Conservation (phyloP, 2,888 invertebrate species). For the Danaus chrysippus region DNA sequence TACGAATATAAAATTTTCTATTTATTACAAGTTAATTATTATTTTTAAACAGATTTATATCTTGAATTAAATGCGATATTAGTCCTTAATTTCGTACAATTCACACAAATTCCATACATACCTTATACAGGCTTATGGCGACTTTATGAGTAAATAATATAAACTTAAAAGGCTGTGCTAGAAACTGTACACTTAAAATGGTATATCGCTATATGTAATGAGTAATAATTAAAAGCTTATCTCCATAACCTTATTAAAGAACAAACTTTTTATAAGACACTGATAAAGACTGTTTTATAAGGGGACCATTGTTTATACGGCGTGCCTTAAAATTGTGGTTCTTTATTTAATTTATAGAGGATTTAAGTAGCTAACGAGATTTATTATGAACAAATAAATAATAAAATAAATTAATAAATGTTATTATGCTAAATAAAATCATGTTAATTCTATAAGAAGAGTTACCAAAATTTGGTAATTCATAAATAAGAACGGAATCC, state of each 20-base stretch:
- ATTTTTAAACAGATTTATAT: too few species aligned
- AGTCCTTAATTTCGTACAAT: neutral
- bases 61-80: neutral
- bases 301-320: neutral
- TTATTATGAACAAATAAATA: too few species aligned
- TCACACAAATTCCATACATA: neutral
- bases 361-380: too few species aligned
- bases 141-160: slow-evolving; percentile 4
- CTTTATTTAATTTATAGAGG: too few species aligned
- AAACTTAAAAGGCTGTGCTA: slow-evolving; percentile 12
- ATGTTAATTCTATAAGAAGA: too few species aligned
- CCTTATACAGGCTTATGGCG: slow-evolving; percentile 4
- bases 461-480: too few species aligned
- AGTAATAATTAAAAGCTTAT: slow-evolving; percentile 45
- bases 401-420: too few species aligned
- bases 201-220: slow-evolving; percentile 35
- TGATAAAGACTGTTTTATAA: slow-evolving; percentile 18
- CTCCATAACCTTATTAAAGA: slow-evolving; percentile 45
- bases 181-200: slow-evolving; percentile 14
- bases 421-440: too few species aligned
- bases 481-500: too few species aligned
- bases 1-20: too few species aligned
- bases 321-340: too few species aligned
- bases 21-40: too few species aligned
- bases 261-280: slow-evolving; percentile 17